phyloP scores from a whole-genome alignment of 2,888 invertebrate species.

The Xanthostigma xanthostigma region DNA sequence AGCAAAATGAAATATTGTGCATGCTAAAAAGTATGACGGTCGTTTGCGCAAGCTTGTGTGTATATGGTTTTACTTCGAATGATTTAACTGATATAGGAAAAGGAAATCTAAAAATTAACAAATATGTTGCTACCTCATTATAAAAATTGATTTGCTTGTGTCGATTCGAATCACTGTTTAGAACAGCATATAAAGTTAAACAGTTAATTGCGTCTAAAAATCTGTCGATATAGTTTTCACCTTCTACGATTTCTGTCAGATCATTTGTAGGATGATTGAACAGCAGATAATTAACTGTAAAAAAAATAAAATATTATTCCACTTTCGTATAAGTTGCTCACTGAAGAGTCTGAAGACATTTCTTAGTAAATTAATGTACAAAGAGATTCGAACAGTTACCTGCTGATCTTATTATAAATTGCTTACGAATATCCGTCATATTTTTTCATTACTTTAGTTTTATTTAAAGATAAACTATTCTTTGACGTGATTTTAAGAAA shows the following conservation, averaged over 20 bases:
- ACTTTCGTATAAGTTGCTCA: no score
- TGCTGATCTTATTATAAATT: slow-evolving; percentile 19
- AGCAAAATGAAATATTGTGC: no score
- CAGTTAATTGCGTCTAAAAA: slow-evolving; percentile 33
- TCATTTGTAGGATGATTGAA: slow-evolving; percentile 17
- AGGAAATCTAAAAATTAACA: neutral
- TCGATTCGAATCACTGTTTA: slow-evolving; percentile 24
- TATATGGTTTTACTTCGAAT: neutral
- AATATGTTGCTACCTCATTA: slow-evolving; percentile 14
- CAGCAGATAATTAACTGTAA: slow-evolving; percentile 21
- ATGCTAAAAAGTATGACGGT: no score
- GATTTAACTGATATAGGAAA: neutral
- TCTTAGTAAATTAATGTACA: neutral
- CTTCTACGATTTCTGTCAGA: slow-evolving; percentile 21
- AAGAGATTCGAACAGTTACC: slow-evolving; percentile 14
- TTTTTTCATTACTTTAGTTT: no score
- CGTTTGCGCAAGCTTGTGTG: no score
- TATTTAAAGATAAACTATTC: no score
- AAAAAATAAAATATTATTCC: neutral
- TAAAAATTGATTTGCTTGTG: slow-evolving; percentile 18
- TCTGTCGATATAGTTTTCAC: slow-evolving; percentile 26
- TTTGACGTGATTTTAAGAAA: no score
- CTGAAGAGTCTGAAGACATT: no score
- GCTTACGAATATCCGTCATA: slow-evolving; percentile 18
- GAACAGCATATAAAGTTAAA: slow-evolving; percentile 29